Evolutionary conservation across 2,797 vertebrate species (phyloP), one percentile per base, ranked within the genome.

Genomic region (Mus spretus): DNA sequence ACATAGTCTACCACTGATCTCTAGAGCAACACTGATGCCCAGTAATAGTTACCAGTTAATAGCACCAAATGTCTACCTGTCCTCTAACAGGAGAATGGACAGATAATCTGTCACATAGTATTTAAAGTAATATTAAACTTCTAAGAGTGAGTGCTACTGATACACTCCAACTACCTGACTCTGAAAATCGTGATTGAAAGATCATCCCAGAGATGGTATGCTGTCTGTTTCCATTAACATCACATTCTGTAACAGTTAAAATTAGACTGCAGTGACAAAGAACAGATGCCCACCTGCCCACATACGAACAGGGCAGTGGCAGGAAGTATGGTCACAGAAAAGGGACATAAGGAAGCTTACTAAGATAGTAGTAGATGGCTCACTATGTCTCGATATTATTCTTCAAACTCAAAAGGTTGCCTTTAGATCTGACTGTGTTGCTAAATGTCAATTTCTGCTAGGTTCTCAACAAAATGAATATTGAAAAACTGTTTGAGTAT

Each of bases 121-220:
- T 77, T 93, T 75, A 40, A 34, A 50, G 40, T 12, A 67, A 50
- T n/a, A 63, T 11, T 80, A 93, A 77, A 4, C 19, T 86, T 31
- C 80, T 53, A n/a, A 63, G 86, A 61, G 89, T 80, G 74, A 53
- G 53, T 94, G 67, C 26, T 50, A 22, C 31, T 88, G 72, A 86
- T 67, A 26, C 10, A n/a, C 31, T 22, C 9, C 34, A 87, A 82
- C 22, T 44, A 74, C 50, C n/a, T 61, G 72, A 90, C 82, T 93
- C 63, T 92, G 61, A 80, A 65, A 65, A 84, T 90, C 20, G 77
- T 87, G 70, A 83, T 12, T 79, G 34, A 78, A 67, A n/a, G 53
- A 88, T 77, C 37, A 14, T 75, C 63, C 83, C 11, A 59, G 44
- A 89, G 44, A 57, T 84, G 82, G 47, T 19, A 12, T 78, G 24